Evolutionary conservation across 1,140 invertebrate genomes (phyloP), one percentile per base, ranked within the genome.

Genomic region (Protaetia brevitarsis): DNA sequence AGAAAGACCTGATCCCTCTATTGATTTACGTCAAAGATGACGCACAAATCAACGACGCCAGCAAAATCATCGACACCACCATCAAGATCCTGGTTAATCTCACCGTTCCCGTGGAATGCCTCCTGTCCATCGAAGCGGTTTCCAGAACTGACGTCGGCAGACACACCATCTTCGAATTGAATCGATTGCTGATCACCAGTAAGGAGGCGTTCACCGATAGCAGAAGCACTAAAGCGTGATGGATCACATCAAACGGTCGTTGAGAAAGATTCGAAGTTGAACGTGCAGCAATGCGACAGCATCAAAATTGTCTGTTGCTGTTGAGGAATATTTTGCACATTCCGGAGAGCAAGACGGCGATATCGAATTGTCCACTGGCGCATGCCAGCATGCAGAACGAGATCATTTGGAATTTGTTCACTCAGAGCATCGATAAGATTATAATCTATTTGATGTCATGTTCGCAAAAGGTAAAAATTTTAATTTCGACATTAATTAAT

Each of bases 391-490:
- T 86, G 73, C 88, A 90, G 77, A 90, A 90, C 75, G 85, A 86
- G 67, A 88, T 91, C 34, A 67, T 90, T 59, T 90, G 89, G 89
- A 90, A 90, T 73, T 78, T 91, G 7, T 91, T 91, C 74, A 87
- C 87, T 37, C 88, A 90, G 74, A 87, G 87, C 72, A 82, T 91
- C 63, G 89, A 90, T 73, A 90, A 89, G 77, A 79, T 89, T 70
- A 76, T 89, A 31, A 82, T 90, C 59, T 84, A 85, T 69, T 79
- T 89, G 64, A 85, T 90, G 81, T 83, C 83, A 8, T 85, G 85
- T 68, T 78, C 84, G 37, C 84, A 88, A 73, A 82, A 86, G 74
- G 84, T 86, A 81, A 82, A 78, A 63, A 65, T 45, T 23, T 51
- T 57, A 51, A 3, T 29, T n/a, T n/a, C n/a, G n/a, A n/a, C n/a